Conservation (phyloP, 1,140 invertebrate species). For the Cotesia chilonis region DNA sequence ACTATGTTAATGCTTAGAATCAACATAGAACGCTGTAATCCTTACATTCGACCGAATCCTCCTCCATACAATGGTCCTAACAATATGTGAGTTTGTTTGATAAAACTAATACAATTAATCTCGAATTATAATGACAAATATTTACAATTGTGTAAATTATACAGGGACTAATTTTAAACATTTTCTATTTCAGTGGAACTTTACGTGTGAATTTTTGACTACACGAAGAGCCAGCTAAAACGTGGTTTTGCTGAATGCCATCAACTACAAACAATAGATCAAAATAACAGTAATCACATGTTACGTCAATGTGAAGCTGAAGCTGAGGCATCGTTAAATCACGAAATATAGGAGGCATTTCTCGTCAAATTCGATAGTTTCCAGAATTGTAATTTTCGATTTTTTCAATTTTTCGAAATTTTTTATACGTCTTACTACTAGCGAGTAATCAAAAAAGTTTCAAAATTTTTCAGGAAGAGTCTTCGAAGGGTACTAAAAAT, state of each 20-base stretch:
- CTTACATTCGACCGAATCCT: slow-evolving; percentile 62
- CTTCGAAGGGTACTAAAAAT: too few species aligned
- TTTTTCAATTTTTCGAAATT: too few species aligned
- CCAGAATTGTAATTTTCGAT: too few species aligned
- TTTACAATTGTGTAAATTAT: too few species aligned
- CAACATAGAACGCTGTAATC: slow-evolving; percentile 52
- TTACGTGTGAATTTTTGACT: slow-evolving; percentile 62
- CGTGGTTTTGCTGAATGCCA: slow-evolving; percentile 61
- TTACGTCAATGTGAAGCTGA: too few species aligned
- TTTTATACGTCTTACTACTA: too few species aligned
- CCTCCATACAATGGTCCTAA: slow-evolving; percentile 58
- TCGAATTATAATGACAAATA: background rate
- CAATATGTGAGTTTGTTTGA: slow-evolving; percentile 54
- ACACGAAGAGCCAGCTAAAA: slow-evolving; percentile 63
- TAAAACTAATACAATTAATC: background rate
- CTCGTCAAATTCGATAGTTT: too few species aligned
- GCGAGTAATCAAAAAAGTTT: too few species aligned
- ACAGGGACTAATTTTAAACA: background rate
- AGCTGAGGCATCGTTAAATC: too few species aligned
- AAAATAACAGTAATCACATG: too few species aligned
- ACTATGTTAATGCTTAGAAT: slow-evolving; percentile 26
- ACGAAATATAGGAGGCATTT: too few species aligned
- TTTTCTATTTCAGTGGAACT: slow-evolving; percentile 46
- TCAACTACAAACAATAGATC: background rate
- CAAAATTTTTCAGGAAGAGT: too few species aligned